Percentiles rank a stretch among this genome's conserved stretches.
These are phyloP conservation scores for Callocephalon fimbriatum DNA, from an alignment of 2,113 vertebrate genomes.

Conservation along the genomic window DNA sequence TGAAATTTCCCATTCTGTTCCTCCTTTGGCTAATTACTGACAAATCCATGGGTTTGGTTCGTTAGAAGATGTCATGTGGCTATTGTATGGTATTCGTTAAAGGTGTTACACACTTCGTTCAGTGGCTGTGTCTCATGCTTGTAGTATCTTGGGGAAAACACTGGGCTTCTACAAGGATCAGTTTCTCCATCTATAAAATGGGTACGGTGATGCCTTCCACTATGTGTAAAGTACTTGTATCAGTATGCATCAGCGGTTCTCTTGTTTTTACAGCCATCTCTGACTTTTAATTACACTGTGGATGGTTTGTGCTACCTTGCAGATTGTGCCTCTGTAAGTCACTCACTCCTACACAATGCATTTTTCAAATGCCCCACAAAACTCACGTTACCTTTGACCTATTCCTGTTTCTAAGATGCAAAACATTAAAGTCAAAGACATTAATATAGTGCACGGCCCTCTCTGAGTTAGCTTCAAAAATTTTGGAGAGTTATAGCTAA, in stretches of 20 bases:
- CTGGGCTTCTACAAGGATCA: neutral
- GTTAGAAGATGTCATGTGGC: neutral
- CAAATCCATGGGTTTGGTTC: neutral
- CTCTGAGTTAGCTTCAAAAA: neutral
- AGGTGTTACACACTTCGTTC: neutral
- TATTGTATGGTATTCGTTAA: neutral
- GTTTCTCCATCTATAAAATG: neutral
- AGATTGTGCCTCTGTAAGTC: neutral
- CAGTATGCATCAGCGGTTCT: neutral
- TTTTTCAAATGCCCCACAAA: neutral
- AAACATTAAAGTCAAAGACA: neutral
- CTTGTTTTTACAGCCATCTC: neutral
- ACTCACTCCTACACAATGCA: neutral
- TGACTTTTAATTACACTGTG: neutral
- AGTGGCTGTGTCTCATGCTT: neutral
- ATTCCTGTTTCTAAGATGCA: neutral
- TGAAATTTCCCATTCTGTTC: neutral
- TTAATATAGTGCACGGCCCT: neutral
- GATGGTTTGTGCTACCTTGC: neutral
- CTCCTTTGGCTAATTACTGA: neutral
- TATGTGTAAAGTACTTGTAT: neutral
- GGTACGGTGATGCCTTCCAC: neutral
- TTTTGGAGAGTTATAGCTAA: neutral
- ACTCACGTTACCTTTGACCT: neutral
- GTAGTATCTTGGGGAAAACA: neutral